Evolutionary conservation across 2,797 vertebrate species (phyloP).

Genomic region (Benthosema pterotum): DNA sequence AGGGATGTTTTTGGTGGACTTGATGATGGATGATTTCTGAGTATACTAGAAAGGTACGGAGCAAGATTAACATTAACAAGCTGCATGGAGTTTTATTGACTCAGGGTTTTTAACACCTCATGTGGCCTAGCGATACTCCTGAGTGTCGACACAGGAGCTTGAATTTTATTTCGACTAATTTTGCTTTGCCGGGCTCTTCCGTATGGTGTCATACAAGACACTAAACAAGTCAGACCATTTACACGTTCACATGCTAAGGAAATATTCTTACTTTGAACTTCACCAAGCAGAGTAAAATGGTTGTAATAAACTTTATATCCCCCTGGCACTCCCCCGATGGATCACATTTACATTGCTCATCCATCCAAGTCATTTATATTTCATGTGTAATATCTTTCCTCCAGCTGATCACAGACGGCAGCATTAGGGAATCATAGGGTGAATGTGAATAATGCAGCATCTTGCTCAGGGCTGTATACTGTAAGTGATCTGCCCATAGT

Average conservation of each 20-base stretch:
- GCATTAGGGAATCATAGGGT: constrained; percentile 41
- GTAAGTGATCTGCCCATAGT: constrained; percentile 46
- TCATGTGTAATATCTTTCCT: constrained; percentile 60
- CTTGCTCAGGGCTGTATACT: constrained; percentile 40
- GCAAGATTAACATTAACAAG: constrained; percentile 8
- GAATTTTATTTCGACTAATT: constrained; percentile 28
- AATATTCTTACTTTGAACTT: constrained; percentile 28
- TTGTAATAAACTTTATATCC: constrained; percentile 47
- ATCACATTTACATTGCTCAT: constrained; percentile 36
- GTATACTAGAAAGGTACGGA: not conserved
- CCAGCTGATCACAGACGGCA: constrained; percentile 42
- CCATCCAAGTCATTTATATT: constrained; percentile 53
- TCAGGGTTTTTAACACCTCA: constrained; percentile 11
- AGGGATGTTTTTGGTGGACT: constrained; percentile 6
- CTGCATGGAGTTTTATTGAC: constrained; percentile 16
- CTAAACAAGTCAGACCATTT: constrained; percentile 30
- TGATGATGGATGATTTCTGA: not conserved
- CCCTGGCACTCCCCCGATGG: constrained; percentile 35
- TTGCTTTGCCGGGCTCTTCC: constrained; percentile 57
- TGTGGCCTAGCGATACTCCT: constrained; percentile 13
- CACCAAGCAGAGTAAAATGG: constrained; percentile 46
- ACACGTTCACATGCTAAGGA: constrained; percentile 31
- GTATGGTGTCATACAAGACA: constrained; percentile 23
- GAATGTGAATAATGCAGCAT: constrained; percentile 56
- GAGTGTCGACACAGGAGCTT: not conserved